Evolutionary conservation across 2,888 invertebrate genomes (phyloP), one percentile per base, ranked within the genome.

Genomic region (Mimachlamys varia): DNA sequence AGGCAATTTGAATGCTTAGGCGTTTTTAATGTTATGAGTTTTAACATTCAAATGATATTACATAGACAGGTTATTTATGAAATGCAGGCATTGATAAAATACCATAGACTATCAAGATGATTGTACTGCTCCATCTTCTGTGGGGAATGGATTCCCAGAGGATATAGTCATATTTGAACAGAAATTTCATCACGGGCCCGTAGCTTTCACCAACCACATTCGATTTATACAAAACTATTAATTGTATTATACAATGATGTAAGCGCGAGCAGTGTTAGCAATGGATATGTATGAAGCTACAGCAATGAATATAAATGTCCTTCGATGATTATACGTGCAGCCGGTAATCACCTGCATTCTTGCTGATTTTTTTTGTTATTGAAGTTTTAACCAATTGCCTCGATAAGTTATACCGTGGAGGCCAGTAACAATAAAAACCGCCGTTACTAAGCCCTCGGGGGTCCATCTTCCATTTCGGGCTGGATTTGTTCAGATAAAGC

Each of bases 381-480:
- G 33, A 33, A 10, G 33, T 76, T 76, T 76, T 33, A 76, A 76
- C 76, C 76, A 76, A 76, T 76, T 76, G 76, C 76, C 62, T 33
- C 76, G 76, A 76, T 76, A 76, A 27, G 76, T 76, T 27, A 76
- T 76, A 76, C 76, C 76, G 33, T 27, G 76, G 76, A 76, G 76
- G 76, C 27, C 33, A 10, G 76, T 76, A 76, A 76, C 76, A 76
- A 76, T 76, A 76, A 76, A 27, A 76, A 76, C 27, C 33, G 33
- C 27, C 76, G 76, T 76, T 76, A 12, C 76, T 27, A 76, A 76
- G 33, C 76, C 76, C 76, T 27, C 76, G 76, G 76, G 62, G 76
- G 76, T 76, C 76, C 76, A 76, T 76, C 76, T 76, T 76, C 76
- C 76, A 76, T 33, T 76, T 33, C 76, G 33, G 76, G 76, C 22